Percentiles rank a stretch among this genome's conserved stretches.
phyloP scores from a whole-genome alignment of 2,888 invertebrate species.

The Mythimna impura region DNA sequence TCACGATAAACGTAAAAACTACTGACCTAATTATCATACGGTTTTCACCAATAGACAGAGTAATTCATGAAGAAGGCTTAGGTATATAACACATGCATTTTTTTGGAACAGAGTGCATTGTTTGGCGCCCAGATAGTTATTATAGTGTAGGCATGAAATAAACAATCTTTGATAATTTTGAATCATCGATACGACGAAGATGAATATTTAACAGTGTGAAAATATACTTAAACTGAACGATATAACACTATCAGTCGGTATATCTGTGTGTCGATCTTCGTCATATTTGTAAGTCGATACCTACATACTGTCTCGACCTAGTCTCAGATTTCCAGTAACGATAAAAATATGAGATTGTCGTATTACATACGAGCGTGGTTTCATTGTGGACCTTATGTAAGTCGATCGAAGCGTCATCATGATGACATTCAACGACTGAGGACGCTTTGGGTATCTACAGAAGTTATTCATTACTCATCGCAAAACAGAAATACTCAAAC shows the following conservation, averaged over 20 bases:
- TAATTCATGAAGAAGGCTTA: no score
- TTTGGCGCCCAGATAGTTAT: no score
- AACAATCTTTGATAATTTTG: background rate
- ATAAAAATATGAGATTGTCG: conserved; percentile 37
- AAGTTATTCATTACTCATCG: conserved; percentile 3
- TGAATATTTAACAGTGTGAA: background rate
- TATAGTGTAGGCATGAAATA: no score
- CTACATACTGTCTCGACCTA: background rate
- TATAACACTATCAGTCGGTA: background rate
- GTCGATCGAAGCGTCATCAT: conserved; percentile 2
- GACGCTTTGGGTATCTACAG: background rate
- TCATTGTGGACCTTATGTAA: conserved; percentile 18
- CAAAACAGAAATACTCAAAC: background rate
- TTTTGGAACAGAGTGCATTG: no score
- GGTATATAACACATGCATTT: no score
- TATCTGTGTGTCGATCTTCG: background rate
- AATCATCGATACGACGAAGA: background rate
- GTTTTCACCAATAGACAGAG: no score
- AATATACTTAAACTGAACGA: background rate
- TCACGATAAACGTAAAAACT: no score
- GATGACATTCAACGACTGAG: conserved; percentile 10
- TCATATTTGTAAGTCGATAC: conserved; percentile 15
- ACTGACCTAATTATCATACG: no score
- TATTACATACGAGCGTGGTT: conserved; percentile 12
- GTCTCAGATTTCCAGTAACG: conserved; percentile 22